Evolutionary conservation across 2,113 vertebrate species (phyloP), one percentile per base, ranked within the genome.

Genomic region (Catharus fuscescens): DNA sequence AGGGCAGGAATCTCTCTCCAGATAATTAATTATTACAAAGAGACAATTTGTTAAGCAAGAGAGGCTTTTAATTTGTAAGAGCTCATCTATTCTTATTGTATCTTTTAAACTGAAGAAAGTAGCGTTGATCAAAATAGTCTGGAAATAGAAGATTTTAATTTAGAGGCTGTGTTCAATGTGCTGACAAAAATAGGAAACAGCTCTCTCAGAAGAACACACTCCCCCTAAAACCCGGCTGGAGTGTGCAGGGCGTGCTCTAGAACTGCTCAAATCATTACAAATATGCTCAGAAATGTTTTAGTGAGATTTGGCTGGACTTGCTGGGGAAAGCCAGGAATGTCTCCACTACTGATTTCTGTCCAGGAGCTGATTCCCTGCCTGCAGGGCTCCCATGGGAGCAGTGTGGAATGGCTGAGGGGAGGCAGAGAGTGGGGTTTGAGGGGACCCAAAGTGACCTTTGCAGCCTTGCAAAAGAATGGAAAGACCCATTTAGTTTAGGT

Each of bases 21-120:
- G 95, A 90, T 81, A 95, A 95, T 97, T 97, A 94, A 97, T 96
- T 97, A 92, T 92, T 91, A 64, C 81, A 91, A 60, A 84, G 74
- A 91, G 74, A 92, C 74, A 94, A 92, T 92, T 96, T 93, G 90
- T 96, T 93, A 97, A 91, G 92, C 84, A 92, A 94, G 93, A 91
- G 90, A 94, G 66, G 93, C 90, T 97, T 96, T 97, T 97, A 95
- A 96, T 96, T 94, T 97, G 96, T 91, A 95, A 93, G 89, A 93
- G 84, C 91, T 96, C 92, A 50, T 96, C 92, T 97, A 77, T 95
- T 93, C 93, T 90, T 92, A 93, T 89, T 91, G 70, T 93, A 96
- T 88, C 94, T 95, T 91, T 96, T 95, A 93, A 93, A 84, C 77
- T 94, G 93, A 95, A 95, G 79, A 90, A 93, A 97, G 67, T 0